phyloP scores from a whole-genome alignment of 1,140 invertebrate species.

The Drosophila sp. region DNA sequence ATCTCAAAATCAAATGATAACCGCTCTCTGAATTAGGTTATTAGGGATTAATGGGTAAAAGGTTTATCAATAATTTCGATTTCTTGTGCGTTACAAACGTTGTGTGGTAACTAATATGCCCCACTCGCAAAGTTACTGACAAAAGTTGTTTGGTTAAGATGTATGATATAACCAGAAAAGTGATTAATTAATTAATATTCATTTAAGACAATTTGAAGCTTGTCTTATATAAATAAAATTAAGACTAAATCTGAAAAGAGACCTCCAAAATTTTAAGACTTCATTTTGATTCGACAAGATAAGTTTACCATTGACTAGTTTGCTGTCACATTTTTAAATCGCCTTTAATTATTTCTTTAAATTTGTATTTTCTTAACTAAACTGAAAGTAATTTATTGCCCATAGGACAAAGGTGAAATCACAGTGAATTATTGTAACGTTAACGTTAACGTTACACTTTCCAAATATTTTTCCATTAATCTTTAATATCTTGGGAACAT shows the following conservation, averaged over 20 bases:
- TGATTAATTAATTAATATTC: constrained; percentile 13
- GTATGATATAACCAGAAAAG: constrained; percentile 20
- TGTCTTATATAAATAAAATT: constrained; percentile 3
- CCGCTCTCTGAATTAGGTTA: too few species aligned
- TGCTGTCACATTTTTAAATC: not conserved
- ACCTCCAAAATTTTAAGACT: not conserved
- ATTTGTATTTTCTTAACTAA: not conserved
- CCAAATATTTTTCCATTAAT: too few species aligned
- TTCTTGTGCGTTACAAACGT: not conserved
- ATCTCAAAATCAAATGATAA: too few species aligned
- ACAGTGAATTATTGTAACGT: too few species aligned
- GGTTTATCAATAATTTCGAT: not conserved
- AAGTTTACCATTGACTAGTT: not conserved
- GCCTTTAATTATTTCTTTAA: not conserved
- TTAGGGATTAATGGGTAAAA: too few species aligned
- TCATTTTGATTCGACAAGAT: not conserved
- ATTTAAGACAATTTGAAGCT: constrained; percentile 4
- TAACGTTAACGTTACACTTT: too few species aligned
- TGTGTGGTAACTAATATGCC: not conserved
- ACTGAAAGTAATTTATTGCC: too few species aligned
- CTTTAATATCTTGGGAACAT: too few species aligned
- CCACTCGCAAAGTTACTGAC: not conserved
- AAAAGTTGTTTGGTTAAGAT: constrained; percentile 13
- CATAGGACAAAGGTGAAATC: too few species aligned
- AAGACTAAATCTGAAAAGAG: not conserved